Percentiles rank a stretch among this genome's conserved stretches.
These are phyloP conservation scores for Metopia argyrocephala DNA, from an alignment of 2,888 invertebrate species.

Conservation along the genomic window DNA sequence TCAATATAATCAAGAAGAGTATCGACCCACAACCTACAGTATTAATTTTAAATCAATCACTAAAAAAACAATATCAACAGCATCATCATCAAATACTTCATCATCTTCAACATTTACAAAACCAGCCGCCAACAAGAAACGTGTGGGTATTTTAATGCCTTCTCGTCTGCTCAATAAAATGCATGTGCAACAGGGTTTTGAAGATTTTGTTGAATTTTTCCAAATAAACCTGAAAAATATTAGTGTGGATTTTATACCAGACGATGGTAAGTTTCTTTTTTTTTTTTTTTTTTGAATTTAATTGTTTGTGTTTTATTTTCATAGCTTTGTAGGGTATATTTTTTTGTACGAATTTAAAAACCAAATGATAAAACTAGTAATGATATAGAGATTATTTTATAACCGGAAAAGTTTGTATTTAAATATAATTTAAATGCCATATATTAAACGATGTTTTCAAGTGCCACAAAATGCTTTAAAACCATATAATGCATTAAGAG, in stretches of 20 bases:
- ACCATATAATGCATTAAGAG: too few species aligned
- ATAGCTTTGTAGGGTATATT: too few species aligned
- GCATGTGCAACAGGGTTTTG: constrained; percentile 76
- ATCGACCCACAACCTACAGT: constrained; percentile 33
- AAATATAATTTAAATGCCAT: too few species aligned
- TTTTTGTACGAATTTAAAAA: too few species aligned
- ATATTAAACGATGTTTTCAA: too few species aligned
- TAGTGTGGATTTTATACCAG: constrained; percentile 75
- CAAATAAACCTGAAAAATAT: constrained; percentile 74
- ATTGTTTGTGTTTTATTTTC: constrained; percentile 31
- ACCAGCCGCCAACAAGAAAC: constrained; percentile 40
- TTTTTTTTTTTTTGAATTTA: constrained; percentile 47
- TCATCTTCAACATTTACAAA: neutral
- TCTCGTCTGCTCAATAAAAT: constrained; percentile 72
- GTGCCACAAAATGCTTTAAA: too few species aligned
- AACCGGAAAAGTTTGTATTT: too few species aligned
- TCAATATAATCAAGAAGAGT: constrained; percentile 45
- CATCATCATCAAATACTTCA: neutral
- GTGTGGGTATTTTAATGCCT: constrained; percentile 75
- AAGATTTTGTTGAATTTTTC: constrained; percentile 76
- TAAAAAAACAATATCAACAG: constrained; percentile 27
- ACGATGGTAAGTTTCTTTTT: constrained; percentile 73
- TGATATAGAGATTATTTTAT: too few species aligned
- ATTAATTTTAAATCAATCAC: neutral
- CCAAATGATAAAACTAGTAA: too few species aligned